Conservation (phyloP, 2,113 vertebrate genomes). For the Rhegmatorhina hoffmannsi region DNA sequence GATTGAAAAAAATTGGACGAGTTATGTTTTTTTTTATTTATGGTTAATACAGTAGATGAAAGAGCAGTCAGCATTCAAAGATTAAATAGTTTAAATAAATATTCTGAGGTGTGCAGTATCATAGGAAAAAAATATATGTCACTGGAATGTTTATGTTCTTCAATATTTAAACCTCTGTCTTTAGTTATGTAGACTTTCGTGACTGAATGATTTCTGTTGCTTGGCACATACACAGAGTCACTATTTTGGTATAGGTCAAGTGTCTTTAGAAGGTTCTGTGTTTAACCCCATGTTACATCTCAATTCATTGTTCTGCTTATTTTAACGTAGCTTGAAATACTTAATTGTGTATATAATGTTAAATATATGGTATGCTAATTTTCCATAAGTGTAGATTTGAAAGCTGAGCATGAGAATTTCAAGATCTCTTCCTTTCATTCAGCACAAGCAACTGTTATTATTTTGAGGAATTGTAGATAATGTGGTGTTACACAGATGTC, state of each 20-base stretch:
- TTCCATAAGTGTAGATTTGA: background rate
- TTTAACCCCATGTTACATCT: background rate
- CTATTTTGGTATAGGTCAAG: background rate
- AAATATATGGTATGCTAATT: background rate
- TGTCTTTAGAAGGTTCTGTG: background rate
- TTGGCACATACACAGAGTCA: background rate
- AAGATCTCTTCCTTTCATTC: background rate
- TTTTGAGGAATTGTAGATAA: background rate
- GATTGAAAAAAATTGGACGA: background rate
- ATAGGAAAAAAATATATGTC: background rate
- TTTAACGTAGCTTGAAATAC: background rate
- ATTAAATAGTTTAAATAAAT: background rate
- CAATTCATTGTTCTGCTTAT: background rate
- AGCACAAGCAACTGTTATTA: background rate
- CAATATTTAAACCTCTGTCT: background rate
- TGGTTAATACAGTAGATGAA: background rate
- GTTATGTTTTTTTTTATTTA: background rate
- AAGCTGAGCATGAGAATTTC: background rate
- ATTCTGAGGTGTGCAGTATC: background rate
- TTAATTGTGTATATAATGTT: background rate
- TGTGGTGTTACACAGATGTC: slow-evolving; percentile 27
- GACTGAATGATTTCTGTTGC: background rate
- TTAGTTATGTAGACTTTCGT: background rate
- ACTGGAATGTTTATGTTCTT: background rate
- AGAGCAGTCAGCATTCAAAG: background rate